Evolutionary conservation across 2,888 invertebrate genomes (phyloP).

Genomic region (Cheilosia variabilis): DNA sequence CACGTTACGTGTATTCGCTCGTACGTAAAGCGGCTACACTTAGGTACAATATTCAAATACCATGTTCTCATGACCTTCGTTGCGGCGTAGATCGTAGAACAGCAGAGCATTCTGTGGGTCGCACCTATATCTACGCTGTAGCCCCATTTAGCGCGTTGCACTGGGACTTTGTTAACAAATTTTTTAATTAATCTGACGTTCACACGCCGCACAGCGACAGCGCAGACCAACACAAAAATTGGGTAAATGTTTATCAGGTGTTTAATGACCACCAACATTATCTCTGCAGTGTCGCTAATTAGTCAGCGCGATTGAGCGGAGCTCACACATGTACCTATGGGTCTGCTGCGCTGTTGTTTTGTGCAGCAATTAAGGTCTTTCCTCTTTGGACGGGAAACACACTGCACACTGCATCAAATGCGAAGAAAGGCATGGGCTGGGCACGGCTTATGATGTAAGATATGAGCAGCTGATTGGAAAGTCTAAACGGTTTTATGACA

Average conservation of each 20-base stretch:
- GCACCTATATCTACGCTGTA: slow-evolving; percentile 3
- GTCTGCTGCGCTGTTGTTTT: slow-evolving; percentile 10
- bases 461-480: too few species aligned
- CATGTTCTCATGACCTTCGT: slow-evolving; percentile 69
- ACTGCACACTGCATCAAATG: not conserved
- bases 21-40: slow-evolving; percentile 9
- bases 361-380: slow-evolving; percentile 30
- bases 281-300: slow-evolving; percentile 44
- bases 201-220: not conserved
- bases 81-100: slow-evolving; percentile 8
- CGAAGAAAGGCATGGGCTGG: too few species aligned
- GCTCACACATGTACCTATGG: not conserved
- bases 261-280: slow-evolving; percentile 50
- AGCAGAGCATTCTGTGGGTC: not conserved
- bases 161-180: slow-evolving; percentile 14
- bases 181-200: slow-evolving; percentile 24
- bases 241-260: slow-evolving; percentile 55
- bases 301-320: slow-evolving; percentile 16
- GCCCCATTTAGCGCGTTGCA: not conserved
- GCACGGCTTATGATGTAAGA: too few species aligned
- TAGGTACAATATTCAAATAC: slow-evolving; percentile 58
- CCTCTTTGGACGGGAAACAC: not conserved
- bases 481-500: too few species aligned
- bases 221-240: not conserved
- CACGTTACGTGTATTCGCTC: not conserved